phyloP scores from a whole-genome alignment of 2,888 invertebrate genomes.

The Octonoba sinensis region DNA sequence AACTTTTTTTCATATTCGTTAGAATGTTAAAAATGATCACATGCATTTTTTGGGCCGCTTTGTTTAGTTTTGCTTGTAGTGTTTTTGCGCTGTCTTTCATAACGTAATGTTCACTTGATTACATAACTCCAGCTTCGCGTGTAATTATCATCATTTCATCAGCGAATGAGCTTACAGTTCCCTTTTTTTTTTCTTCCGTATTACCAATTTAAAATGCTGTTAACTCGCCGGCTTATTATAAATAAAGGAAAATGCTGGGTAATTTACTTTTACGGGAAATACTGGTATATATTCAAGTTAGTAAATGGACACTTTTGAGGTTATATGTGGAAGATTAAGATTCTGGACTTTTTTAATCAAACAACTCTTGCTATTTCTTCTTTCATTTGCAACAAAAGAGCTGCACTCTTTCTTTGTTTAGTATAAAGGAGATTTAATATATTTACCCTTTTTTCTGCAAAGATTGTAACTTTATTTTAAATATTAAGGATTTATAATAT shows the following conservation, averaged over 20 bases:
- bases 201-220: constrained; percentile 13
- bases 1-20: constrained; percentile 2
- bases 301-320: no score
- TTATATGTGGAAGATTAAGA: no score
- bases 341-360: no score
- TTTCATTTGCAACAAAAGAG: no score
- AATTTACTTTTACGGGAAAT: constrained; percentile 12
- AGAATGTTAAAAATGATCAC: constrained; percentile 34
- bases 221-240: constrained; percentile 19
- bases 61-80: neutral
- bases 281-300: no score
- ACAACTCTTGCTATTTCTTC: no score
- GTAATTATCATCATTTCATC: constrained; percentile 56
- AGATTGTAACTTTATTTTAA: no score
- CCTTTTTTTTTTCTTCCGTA: neutral
- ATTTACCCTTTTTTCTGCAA: no score
- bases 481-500: no score
- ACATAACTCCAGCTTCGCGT: constrained; percentile 38
- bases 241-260: constrained; percentile 12
- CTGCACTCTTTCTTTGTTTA: no score
- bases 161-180: constrained; percentile 16
- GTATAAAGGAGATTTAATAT: no score
- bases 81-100: constrained; percentile 29
- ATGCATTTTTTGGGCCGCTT: constrained; percentile 34
- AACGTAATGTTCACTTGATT: constrained; percentile 48